Percentiles rank a stretch among this genome's conserved stretches.
Evolutionary conservation across 2,797 vertebrate species (phyloP).

Genomic region (Tenualosa ilisha): DNA sequence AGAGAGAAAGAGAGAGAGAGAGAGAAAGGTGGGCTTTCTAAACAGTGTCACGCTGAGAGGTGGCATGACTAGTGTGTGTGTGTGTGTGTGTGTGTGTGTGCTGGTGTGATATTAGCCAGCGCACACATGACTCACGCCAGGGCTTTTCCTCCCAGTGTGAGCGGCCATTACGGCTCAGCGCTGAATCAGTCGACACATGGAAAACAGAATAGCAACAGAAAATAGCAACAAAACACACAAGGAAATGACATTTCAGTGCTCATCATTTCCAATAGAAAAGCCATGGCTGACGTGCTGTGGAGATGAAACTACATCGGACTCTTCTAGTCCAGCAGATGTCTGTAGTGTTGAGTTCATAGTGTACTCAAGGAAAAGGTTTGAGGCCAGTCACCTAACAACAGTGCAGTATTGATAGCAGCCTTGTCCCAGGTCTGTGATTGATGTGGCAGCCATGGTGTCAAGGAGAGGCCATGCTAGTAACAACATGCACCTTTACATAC

Average conservation of each 20-base stretch:
- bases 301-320: neutral
- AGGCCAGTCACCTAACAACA: neutral
- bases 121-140: neutral
- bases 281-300: neutral
- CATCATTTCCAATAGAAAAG: neutral
- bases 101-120: neutral
- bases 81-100: neutral
- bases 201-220: neutral
- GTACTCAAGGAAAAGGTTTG: neutral
- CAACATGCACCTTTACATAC: neutral
- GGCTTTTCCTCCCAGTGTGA: constrained; percentile 4
- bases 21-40: neutral
- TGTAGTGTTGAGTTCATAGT: neutral
- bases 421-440: neutral
- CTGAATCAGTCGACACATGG: neutral
- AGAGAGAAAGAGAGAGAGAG: neutral
- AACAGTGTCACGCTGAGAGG: neutral
- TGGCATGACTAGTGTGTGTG: neutral
- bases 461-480: constrained; percentile 14
- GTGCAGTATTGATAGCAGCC: constrained; percentile 17
- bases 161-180: neutral
- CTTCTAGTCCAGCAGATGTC: neutral
- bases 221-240: neutral
- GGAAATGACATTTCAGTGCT: neutral
- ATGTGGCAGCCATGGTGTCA: neutral